Percentiles rank a stretch among this genome's conserved stretches.
phyloP scores from a whole-genome alignment of 1,140 invertebrate genomes.

The Saccostrea echinata region DNA sequence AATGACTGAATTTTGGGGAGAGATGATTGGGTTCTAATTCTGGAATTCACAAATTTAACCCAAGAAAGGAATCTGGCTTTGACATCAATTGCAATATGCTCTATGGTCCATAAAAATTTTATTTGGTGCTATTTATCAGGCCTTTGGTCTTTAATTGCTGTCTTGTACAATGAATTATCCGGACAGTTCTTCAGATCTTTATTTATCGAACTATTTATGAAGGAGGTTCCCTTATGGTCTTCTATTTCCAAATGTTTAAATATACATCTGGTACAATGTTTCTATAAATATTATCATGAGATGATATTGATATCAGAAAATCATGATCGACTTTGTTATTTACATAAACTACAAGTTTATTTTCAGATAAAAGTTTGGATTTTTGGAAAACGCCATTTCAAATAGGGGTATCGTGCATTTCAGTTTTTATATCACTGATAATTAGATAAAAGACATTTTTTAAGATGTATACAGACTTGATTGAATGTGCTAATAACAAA shows the following conservation, averaged over 20 bases:
- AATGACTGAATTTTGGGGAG: background rate
- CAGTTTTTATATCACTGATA: no score
- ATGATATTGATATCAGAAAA: background rate
- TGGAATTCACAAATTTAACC: conserved; percentile 9
- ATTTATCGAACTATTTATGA: background rate
- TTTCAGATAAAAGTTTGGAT: no score
- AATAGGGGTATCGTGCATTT: no score
- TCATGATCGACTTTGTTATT: no score
- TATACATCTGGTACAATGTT: background rate
- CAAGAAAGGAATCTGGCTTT: background rate
- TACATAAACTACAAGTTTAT: no score
- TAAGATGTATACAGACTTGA: no score
- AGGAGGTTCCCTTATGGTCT: background rate
- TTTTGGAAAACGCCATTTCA: no score
- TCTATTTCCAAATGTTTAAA: background rate
- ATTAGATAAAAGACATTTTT: no score
- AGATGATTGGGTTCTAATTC: background rate
- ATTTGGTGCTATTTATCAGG: conserved; percentile 9
- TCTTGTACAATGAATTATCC: background rate
- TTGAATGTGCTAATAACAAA: no score
- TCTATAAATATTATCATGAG: background rate
- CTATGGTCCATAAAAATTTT: conserved; percentile 19
- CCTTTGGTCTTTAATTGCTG: conserved; percentile 14
- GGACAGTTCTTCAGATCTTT: background rate
- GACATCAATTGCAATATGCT: conserved; percentile 15